Evolutionary conservation across 2,888 invertebrate species (phyloP), one percentile per base, ranked within the genome.

Genomic region (Resseliella maxima): DNA sequence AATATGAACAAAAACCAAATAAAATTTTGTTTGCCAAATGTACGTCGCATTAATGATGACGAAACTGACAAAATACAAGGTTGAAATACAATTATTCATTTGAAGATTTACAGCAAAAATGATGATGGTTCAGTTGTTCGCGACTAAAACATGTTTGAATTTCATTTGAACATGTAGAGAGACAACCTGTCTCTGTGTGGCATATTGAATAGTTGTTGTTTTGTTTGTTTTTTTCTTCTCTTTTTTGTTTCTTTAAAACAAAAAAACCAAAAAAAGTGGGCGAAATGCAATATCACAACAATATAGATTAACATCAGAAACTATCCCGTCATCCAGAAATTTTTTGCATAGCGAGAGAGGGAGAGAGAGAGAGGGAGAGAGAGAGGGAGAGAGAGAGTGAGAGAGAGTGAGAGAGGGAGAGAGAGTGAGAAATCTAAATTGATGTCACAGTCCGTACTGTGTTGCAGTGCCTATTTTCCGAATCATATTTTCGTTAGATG

Each of bases 241-340:
- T n/a, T n/a, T n/a, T n/a, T n/a, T n/a, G n/a, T n/a, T n/a, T n/a
- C n/a, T n/a, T n/a, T 59, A 24, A 27, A 59, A 59, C 2, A 59
- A 18, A 59, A 59, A 24, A 59, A 6, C 3, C 2, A 50, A 50
- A 50, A 50, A 18, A 50, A 50, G 46, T n/a, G n/a, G n/a, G n/a
- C 46, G 46, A 31, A 72, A 31, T 72, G 72, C 18, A 72, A 72
- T 72, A 72, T 1, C 35, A 72, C 31, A 72, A 72, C 72, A 72
- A 24, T 24, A 24, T 59, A 59, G 59, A 59, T 59, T 50, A 59
- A 59, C 59, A 72, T 50, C 21, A 50, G 50, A 8, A 50, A 31
- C 72, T 72, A 72, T 72, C 72, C 72, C 31, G 72, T 72, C 72
- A 72, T 72, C 72, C 72, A 72, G 24, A n/a, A 24, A 59, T 59